These are phyloP conservation scores for Pegea sp. DNA, from an alignment of 23 tunicate species.

Conservation along the genomic window DNA sequence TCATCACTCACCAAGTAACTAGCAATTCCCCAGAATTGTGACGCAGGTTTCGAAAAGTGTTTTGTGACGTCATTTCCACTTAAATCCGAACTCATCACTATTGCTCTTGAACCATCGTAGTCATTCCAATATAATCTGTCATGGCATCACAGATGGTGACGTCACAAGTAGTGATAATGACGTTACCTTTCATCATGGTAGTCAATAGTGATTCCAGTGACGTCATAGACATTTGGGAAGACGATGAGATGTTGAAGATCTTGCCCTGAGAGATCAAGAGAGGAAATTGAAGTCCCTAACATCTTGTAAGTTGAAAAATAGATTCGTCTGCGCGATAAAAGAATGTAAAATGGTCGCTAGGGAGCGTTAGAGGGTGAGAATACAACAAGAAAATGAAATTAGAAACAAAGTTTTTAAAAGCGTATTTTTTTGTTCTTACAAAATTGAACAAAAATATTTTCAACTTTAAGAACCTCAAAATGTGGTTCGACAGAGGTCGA, in stretches of 20 bases:
- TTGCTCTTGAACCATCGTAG: slow-evolving; percentile 33
- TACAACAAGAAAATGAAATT: no score
- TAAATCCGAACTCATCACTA: slow-evolving; percentile 25
- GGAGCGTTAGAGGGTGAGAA: no score
- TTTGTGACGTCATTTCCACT: slow-evolving; percentile 39
- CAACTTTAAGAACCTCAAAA: no score
- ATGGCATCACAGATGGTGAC: no score
- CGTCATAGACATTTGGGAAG: slow-evolving; percentile 53
- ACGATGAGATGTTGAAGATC: slow-evolving; percentile 11
- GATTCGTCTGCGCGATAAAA: slow-evolving; percentile 13
- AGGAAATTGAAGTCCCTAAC: slow-evolving; percentile 7
- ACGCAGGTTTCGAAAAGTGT: slow-evolving; percentile 12
- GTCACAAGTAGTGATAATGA: no score
- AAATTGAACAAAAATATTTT: no score
- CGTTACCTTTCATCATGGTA: slow-evolving; percentile 75
- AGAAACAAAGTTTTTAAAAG: no score
- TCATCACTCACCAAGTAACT: slow-evolving; percentile 25
- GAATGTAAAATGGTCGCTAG: no score
- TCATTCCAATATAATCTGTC: slow-evolving; percentile 77
- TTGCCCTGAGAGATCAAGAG: slow-evolving; percentile 41
- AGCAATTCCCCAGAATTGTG: slow-evolving; percentile 47
- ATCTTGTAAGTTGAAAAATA: slow-evolving; percentile 27
- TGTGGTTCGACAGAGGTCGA: no score
- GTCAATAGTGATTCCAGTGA: slow-evolving; percentile 71
- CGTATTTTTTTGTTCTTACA: no score